Percentiles rank a stretch among this genome's conserved stretches.
These are phyloP conservation scores for Addax nasomaculatus DNA, from an alignment of 2,113 vertebrate species.

Conservation along the genomic window DNA sequence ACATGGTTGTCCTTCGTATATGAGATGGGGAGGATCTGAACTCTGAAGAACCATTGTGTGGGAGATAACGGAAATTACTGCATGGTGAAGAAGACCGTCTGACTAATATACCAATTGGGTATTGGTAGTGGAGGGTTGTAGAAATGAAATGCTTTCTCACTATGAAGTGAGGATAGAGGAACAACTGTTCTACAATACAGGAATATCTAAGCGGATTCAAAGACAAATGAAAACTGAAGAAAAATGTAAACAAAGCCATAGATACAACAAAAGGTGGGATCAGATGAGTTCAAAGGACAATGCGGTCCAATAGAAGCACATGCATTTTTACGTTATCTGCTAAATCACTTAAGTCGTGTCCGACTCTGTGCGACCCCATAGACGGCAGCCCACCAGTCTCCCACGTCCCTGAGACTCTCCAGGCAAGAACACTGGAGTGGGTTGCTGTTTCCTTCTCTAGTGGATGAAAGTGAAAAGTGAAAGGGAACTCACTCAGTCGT, in stretches of 20 bases:
- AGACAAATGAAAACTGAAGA: background rate
- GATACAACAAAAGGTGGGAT: background rate
- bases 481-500: too few relatives aligned
- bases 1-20: background rate
- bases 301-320: background rate
- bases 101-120: too few relatives aligned
- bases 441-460: too few relatives aligned
- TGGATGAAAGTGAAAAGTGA: too few relatives aligned
- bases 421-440: too few relatives aligned
- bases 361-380: too few relatives aligned
- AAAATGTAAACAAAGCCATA: background rate
- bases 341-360: too few relatives aligned
- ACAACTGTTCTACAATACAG: background rate
- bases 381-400: too few relatives aligned
- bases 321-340: background rate
- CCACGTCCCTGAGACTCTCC: too few relatives aligned
- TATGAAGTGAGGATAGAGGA: background rate
- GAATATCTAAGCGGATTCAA: background rate
- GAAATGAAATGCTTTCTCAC: background rate
- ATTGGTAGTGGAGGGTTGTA: background rate
- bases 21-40: background rate
- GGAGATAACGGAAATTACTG: background rate
- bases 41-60: background rate
- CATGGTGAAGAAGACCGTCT: background rate
- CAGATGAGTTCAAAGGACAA: background rate